Evolutionary conservation across 2,888 invertebrate genomes (phyloP), one percentile per base, ranked within the genome.

Genomic region (Chymomyza amoena): DNA sequence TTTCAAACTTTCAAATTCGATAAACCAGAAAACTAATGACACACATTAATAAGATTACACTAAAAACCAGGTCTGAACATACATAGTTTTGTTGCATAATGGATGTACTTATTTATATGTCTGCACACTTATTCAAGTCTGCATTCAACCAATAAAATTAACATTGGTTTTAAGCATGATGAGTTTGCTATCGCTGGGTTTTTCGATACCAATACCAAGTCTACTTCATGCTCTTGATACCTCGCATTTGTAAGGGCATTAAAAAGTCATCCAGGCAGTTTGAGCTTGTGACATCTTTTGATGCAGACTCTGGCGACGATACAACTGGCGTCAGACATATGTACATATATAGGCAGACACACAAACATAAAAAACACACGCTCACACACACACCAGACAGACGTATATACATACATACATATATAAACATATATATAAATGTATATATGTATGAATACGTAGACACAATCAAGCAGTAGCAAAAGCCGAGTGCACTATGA

Each of bases 301-400:
- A 16, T 20, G 20, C 54, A 54, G 54, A 54, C 54, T 16, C 16
- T 54, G 54, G 54, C 54, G 20, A 4, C 54, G 54, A 54, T 54
- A 54, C 54, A 54, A n/a, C n/a, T 36, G 60, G 60, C 60, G 60
- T 60, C 60, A 36, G 60, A 9, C 60, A 16, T 45, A 45, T 45
- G 39, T 45, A 60, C 60, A 60, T 60, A 60, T 36, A 32, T 32
- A 28, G 32, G 18, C 15, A 32, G 60, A 28, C 60, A 57, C 6
- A 16, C 16, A n/a, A 10, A 13, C 13, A 13, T 45, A 45, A 45
- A 54, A 54, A 18, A 54, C 52, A 52, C 6, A 15, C 52, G 52
- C 52, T 2, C 52, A 57, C 57, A 57, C 39, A 45, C 39, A 13
- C 39, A 45, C 39, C 39, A 1, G 0, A 45, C 0, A 13, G 4